These are phyloP conservation scores for Chaetophractus vellerosus DNA, from an alignment of 2,797 vertebrate species.

Conservation along the genomic window DNA sequence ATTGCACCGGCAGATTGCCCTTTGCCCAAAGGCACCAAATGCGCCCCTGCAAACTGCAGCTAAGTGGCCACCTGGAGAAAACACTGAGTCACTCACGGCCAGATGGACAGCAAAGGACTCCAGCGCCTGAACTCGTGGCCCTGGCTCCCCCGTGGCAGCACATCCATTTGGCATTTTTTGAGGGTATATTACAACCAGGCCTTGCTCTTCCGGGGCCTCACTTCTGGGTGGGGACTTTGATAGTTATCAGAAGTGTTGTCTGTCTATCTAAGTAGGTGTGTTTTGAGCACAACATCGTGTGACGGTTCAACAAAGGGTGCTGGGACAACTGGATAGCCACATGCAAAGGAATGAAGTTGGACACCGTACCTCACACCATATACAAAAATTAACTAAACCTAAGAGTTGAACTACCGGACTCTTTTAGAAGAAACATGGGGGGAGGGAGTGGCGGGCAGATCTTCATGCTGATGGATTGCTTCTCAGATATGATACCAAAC, in stretches of 20 bases:
- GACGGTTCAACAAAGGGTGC: neutral
- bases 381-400: neutral
- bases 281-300: accelerated
- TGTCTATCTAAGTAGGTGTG: neutral
- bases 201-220: neutral
- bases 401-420: neutral
- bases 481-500: neutral
- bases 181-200: neutral
- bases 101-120: accelerated
- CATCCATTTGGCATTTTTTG: neutral
- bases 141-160: neutral
- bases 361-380: neutral
- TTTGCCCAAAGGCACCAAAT: neutral
- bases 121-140: neutral
- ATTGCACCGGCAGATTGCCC: neutral
- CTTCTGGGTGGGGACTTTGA: neutral
- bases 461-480: neutral
- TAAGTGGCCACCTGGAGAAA: neutral
- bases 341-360: neutral
- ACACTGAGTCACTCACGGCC: neutral
- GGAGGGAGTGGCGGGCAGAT: neutral
- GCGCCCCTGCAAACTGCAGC: neutral
- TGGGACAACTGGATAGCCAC: neutral
- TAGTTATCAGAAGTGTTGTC: accelerated
- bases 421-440: neutral